phyloP scores from a whole-genome alignment of 2,797 vertebrate species.

The Myripristis jacobus region DNA sequence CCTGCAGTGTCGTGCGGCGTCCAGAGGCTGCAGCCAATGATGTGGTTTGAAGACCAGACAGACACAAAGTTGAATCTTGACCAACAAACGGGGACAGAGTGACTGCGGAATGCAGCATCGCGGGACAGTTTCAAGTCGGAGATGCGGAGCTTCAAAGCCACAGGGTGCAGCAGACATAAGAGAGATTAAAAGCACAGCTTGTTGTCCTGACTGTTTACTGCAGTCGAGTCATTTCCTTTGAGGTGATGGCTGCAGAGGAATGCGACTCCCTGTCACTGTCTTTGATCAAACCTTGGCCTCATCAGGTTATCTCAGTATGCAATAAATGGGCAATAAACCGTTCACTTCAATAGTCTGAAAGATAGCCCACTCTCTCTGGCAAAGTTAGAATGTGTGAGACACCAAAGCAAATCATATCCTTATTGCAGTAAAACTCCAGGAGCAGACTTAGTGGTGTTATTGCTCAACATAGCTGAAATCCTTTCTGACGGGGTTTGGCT shows the following conservation, averaged over 20 bases:
- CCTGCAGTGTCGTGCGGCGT: slow-evolving; percentile 6
- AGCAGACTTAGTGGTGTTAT: background rate
- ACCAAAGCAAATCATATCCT: slow-evolving; percentile 12
- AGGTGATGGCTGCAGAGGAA: slow-evolving; percentile 61
- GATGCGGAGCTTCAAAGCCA: slow-evolving; percentile 65
- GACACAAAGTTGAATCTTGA: slow-evolving; percentile 46
- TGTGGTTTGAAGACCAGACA: slow-evolving; percentile 31
- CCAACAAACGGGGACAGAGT: slow-evolving; percentile 57
- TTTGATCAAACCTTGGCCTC: slow-evolving; percentile 60
- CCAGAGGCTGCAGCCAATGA: slow-evolving; percentile 3
- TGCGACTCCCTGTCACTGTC: slow-evolving; percentile 52
- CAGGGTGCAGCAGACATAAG: slow-evolving; percentile 69
- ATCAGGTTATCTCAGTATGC: slow-evolving; percentile 50
- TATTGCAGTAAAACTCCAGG: background rate
- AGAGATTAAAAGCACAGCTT: slow-evolving; percentile 78
- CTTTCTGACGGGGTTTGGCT: background rate
- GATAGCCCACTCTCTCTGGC: background rate
- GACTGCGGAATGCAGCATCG: slow-evolving; percentile 62
- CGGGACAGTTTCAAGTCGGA: slow-evolving; percentile 57
- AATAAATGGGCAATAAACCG: slow-evolving; percentile 52
- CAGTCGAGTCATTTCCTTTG: slow-evolving; percentile 64
- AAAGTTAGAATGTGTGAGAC: background rate
- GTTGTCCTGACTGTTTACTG: slow-evolving; percentile 71
- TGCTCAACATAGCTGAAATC: background rate
- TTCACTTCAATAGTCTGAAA: slow-evolving; percentile 10